Conservation (phyloP, 2,888 invertebrate genomes). For the Cetonia aurata region DNA sequence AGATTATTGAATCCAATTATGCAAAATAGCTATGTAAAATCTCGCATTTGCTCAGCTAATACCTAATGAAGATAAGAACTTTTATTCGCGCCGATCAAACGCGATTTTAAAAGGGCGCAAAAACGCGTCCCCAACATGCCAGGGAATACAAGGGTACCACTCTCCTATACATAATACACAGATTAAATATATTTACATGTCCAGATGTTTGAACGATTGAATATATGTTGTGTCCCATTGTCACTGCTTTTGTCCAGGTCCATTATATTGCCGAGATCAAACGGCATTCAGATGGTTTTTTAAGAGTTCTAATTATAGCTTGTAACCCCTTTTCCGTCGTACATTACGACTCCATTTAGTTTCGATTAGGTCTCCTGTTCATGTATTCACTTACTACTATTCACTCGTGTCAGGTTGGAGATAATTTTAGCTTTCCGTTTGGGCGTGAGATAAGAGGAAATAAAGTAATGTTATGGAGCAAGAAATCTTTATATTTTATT, state of each 20-base stretch:
- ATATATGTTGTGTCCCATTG: slow-evolving; percentile 39
- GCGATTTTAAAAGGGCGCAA: slow-evolving; percentile 3
- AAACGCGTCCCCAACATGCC: slow-evolving; percentile 28
- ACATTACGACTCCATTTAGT: slow-evolving; percentile 13
- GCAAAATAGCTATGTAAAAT: no score
- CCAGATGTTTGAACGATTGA: slow-evolving; percentile 49
- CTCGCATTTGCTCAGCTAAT: slow-evolving; percentile 9
- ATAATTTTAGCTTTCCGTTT: no score
- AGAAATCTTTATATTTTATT: slow-evolving; percentile 5
- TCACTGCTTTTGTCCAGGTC: slow-evolving; percentile 35
- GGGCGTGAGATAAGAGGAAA: background rate
- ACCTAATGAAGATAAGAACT: background rate
- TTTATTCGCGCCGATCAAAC: slow-evolving; percentile 6
- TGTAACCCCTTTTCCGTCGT: slow-evolving; percentile 33
- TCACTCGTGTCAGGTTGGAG: background rate
- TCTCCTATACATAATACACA: slow-evolving; percentile 15
- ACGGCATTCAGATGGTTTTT: slow-evolving; percentile 42
- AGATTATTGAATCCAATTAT: background rate
- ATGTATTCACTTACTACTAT: background rate
- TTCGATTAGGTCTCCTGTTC: slow-evolving; percentile 4
- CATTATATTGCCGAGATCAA: slow-evolving; percentile 44
- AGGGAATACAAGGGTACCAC: slow-evolving; percentile 25
- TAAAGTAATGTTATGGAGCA: background rate
- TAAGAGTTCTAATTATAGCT: slow-evolving; percentile 43
- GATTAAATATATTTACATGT: slow-evolving; percentile 49